phyloP scores from a whole-genome alignment of 2,113 vertebrate species.

The Coreoperca whiteheadi region DNA sequence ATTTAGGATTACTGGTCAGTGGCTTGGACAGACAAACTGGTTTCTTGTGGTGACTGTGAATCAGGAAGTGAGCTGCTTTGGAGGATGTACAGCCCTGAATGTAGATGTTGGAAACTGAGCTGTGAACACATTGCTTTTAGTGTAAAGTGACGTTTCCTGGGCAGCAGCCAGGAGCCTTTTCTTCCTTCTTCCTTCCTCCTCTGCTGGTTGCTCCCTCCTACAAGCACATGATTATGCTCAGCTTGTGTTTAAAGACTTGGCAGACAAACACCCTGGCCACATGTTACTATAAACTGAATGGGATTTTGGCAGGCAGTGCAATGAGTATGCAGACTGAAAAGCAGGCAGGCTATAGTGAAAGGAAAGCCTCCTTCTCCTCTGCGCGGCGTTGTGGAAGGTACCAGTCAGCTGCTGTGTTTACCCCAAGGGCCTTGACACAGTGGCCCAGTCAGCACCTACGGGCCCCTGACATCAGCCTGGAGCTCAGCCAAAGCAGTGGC shows the following conservation, averaged over 20 bases:
- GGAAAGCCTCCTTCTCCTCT: slow-evolving; percentile 60
- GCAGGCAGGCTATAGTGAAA: slow-evolving; percentile 45
- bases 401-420: slow-evolving; percentile 77
- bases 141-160: slow-evolving; percentile 74
- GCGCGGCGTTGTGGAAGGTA: slow-evolving; percentile 65
- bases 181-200: slow-evolving; percentile 40
- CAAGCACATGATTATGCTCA: slow-evolving; percentile 56
- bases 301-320: slow-evolving; percentile 65
- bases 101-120: slow-evolving; percentile 57
- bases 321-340: slow-evolving; percentile 45
- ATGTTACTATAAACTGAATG: slow-evolving; percentile 68
- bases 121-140: slow-evolving; percentile 68
- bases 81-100: slow-evolving; percentile 13
- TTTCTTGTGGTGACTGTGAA: slow-evolving; percentile 33
- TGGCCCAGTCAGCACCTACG: slow-evolving; percentile 77
- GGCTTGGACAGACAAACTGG: slow-evolving; percentile 11
- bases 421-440: slow-evolving; percentile 77
- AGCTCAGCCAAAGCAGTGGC: slow-evolving; percentile 70
- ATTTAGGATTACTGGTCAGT: background rate
- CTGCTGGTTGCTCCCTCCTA: slow-evolving; percentile 44
- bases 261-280: slow-evolving; percentile 58
- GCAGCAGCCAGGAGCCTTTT: slow-evolving; percentile 53
- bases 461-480: slow-evolving; percentile 69
- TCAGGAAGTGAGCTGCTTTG: slow-evolving; percentile 37
- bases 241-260: slow-evolving; percentile 69